Evolutionary conservation across 2,113 vertebrate genomes (phyloP).

Genomic region (Platichthys stellatus): DNA sequence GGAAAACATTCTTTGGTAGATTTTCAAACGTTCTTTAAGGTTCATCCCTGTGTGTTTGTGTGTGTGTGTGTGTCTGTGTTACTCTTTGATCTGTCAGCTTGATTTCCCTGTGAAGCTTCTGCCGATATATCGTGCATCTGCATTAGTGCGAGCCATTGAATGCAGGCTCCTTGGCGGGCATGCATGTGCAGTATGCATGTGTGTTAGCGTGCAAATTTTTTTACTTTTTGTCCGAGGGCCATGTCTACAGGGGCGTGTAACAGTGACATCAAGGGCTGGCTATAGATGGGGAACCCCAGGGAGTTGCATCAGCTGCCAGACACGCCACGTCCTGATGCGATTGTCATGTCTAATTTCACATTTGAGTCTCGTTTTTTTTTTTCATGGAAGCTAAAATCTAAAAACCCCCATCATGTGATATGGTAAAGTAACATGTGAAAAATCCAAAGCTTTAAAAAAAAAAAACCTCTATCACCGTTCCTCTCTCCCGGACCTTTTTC

Average conservation of each 20-base stretch:
- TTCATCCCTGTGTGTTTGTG: conserved; percentile 41
- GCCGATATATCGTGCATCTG: conserved; percentile 36
- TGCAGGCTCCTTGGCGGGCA: conserved; percentile 35
- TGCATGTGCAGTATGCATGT: conserved; percentile 27
- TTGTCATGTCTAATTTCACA: conserved; percentile 57
- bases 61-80: conserved; percentile 2
- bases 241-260: conserved; percentile 48
- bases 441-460: background rate
- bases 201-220: conserved; percentile 27
- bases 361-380: conserved; percentile 28
- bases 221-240: conserved; percentile 45
- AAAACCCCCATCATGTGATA: background rate
- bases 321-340: conserved; percentile 38
- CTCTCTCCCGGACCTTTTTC: background rate
- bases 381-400: conserved; percentile 13
- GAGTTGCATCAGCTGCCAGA: conserved; percentile 56
- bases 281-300: conserved; percentile 45
- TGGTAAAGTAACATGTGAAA: background rate
- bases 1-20: conserved; percentile 59
- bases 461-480: background rate
- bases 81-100: conserved; percentile 64
- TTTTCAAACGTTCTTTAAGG: conserved; percentile 63
- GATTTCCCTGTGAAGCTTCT: conserved; percentile 57
- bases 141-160: conserved; percentile 16
- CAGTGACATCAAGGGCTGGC: conserved; percentile 61